Conservation (phyloP, 2,797 vertebrate genomes). For the Chrosomus eos region DNA sequence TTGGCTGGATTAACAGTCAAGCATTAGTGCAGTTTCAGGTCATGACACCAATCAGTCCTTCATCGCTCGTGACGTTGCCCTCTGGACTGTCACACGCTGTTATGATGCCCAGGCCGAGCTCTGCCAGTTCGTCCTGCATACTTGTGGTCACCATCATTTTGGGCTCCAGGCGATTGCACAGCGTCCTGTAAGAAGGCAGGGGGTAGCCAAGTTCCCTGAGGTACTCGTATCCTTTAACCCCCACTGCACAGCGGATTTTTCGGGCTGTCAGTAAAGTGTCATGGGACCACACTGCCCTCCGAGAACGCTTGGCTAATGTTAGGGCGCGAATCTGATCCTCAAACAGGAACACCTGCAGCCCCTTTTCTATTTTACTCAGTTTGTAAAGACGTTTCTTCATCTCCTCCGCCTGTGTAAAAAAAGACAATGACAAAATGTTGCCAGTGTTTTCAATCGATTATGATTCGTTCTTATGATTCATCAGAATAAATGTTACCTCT, state of each 20-base stretch:
- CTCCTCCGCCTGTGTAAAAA: conserved; percentile 74
- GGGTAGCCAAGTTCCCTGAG: conserved; percentile 82
- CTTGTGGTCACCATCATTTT: conserved; percentile 80
- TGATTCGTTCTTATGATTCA: not conserved
- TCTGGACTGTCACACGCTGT: conserved; percentile 75
- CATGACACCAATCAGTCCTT: conserved; percentile 78
- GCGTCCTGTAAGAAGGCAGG: conserved; percentile 81
- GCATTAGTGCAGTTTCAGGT: conserved; percentile 63
- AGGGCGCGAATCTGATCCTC: conserved; percentile 84
- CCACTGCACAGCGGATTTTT: conserved; percentile 79
- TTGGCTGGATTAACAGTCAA: conserved; percentile 24
- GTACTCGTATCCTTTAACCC: conserved; percentile 83
- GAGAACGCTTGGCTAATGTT: conserved; percentile 80
- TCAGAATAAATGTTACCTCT: conserved; percentile 68
- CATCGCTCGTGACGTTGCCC: conserved; percentile 68
- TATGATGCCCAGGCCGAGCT: conserved; percentile 80
- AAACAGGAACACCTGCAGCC: conserved; percentile 80
- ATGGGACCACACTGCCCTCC: conserved; percentile 82
- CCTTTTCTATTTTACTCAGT: conserved; percentile 80
- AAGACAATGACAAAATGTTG: not conserved
- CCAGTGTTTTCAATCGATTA: not conserved
- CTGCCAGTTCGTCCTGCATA: conserved; percentile 81
- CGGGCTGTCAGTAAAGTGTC: conserved; percentile 80
- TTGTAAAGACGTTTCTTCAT: conserved; percentile 83
- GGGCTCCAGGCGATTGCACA: conserved; percentile 83